A percentile compares a stretch with the other conserved stretches of the same genome.
phyloP scores from a whole-genome alignment of 2,113 vertebrate genomes.

The Antigone vipio region DNA sequence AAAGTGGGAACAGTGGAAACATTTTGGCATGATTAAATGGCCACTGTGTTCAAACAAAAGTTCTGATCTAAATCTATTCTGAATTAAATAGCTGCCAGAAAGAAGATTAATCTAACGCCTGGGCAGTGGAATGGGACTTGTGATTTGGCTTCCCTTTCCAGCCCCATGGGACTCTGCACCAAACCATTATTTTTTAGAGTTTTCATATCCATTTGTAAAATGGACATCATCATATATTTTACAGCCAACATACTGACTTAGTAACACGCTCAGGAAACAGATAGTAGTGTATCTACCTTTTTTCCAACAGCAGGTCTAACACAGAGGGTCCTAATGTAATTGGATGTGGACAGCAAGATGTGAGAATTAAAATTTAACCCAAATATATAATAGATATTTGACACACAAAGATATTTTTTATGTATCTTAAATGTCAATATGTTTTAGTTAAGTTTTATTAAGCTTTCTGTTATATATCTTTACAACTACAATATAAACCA shows the following conservation, averaged over 20 bases:
- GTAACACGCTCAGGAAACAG: neutral
- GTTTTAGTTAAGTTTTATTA: neutral
- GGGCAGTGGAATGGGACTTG: conserved; percentile 30
- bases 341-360: neutral
- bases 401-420: neutral
- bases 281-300: neutral
- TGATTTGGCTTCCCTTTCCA: conserved; percentile 15
- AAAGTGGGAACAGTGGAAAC: conserved; percentile 74
- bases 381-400: neutral
- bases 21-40: conserved; percentile 90
- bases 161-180: neutral
- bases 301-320: neutral
- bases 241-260: neutral
- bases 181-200: neutral
- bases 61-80: conserved; percentile 82
- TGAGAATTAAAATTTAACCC: neutral
- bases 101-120: conserved; percentile 46
- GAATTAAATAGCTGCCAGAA: conserved; percentile 63
- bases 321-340: neutral
- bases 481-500: neutral
- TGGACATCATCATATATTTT: neutral
- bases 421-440: neutral
- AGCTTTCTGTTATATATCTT: neutral
- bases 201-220: neutral
- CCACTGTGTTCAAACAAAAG: conserved; percentile 88